phyloP scores from a whole-genome alignment of 1,140 invertebrate genomes.

The Goniozus legneri region DNA sequence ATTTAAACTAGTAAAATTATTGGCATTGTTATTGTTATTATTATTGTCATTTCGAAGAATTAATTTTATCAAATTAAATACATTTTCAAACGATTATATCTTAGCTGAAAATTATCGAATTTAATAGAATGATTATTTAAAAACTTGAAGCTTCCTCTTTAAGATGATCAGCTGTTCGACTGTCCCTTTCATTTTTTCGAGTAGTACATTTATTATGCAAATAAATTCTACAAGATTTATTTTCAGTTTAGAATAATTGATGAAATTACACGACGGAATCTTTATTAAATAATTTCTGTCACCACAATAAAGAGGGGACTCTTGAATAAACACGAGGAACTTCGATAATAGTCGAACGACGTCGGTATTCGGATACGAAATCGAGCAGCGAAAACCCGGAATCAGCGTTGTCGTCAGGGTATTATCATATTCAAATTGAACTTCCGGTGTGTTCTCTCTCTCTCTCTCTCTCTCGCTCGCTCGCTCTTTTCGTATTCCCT shows the following conservation, averaged over 20 bases:
- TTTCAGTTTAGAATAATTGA: neutral
- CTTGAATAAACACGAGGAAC: constrained; percentile 1
- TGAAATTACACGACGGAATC: neutral
- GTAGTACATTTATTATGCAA: too few species aligned
- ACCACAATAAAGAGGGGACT: too few species aligned
- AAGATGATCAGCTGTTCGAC: too few species aligned
- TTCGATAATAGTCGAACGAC: constrained; percentile 1
- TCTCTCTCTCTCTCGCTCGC: neutral
- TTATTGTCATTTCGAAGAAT: too few species aligned
- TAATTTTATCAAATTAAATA: too few species aligned
- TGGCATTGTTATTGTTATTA: too few species aligned
- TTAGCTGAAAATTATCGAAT: too few species aligned
- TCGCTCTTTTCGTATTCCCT: neutral
- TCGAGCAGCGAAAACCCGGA: constrained; percentile 11
- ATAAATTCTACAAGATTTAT: constrained; percentile 1
- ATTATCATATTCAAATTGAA: constrained; percentile 33
- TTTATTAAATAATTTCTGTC: neutral
- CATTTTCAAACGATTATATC: too few species aligned
- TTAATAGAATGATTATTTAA: too few species aligned
- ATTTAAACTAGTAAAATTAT: too few species aligned
- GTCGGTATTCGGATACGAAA: constrained; percentile 11
- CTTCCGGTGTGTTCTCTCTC: neutral
- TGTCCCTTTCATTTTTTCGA: too few species aligned
- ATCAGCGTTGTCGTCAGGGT: constrained; percentile 6
- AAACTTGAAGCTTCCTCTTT: too few species aligned